Evolutionary conservation across 2,113 vertebrate species (phyloP).

Genomic region (Rhipidura dahli): DNA sequence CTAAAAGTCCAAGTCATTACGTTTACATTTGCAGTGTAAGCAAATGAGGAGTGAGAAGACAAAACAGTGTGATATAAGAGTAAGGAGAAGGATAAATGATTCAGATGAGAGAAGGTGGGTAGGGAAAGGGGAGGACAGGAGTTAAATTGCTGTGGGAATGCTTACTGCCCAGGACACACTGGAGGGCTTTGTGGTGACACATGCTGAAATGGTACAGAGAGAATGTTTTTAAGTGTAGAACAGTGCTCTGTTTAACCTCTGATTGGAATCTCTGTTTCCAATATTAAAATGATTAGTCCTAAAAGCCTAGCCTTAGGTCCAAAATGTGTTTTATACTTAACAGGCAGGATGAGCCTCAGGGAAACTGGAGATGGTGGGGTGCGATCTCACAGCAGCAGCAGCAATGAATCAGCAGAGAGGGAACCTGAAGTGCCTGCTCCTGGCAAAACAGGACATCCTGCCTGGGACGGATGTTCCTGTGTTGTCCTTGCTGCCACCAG

Average conservation of each 20-base stretch:
- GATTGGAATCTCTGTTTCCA: background rate
- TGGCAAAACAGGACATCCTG: background rate
- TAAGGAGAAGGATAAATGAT: background rate
- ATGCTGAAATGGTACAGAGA: background rate
- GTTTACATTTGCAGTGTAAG: background rate
- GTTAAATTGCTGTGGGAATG: background rate
- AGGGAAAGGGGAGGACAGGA: background rate
- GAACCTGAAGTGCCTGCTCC: background rate
- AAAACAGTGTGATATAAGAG: background rate
- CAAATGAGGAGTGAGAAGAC: background rate
- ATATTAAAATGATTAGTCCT: background rate
- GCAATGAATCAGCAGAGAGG: background rate
- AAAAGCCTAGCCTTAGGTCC: background rate
- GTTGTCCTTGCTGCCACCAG: background rate
- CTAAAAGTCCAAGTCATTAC: background rate
- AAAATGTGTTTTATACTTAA: background rate
- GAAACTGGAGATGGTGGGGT: background rate
- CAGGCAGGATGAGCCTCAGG: background rate
- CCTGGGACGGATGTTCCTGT: background rate
- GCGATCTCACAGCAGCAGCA: background rate
- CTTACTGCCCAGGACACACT: background rate
- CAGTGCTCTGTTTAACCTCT: background rate
- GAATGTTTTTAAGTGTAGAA: background rate
- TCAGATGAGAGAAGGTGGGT: background rate
- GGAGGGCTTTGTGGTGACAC: background rate